Evolutionary conservation across 2,888 invertebrate genomes (phyloP), one percentile per base, ranked within the genome.

Genomic region (Cosmopolites sordidus): DNA sequence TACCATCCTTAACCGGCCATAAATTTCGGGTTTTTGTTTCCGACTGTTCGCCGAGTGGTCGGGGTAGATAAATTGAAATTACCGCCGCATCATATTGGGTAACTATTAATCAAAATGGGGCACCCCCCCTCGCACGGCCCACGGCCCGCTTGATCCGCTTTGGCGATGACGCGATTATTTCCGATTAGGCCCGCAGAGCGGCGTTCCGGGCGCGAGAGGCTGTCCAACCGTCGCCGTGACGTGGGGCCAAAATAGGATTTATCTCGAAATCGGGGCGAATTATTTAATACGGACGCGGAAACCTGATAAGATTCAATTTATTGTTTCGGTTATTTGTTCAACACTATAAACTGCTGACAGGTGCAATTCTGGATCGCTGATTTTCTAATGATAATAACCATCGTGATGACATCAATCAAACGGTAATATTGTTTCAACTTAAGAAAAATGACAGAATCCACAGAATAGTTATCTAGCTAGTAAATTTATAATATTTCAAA

Each of bases 11-110:
- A 56, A 56, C 56, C 45, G 56, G 48, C 51, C 51, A 42, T 56
- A 56, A 56, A 56, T 56, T 33, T 52, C 39, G 51, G 56, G 51
- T 56, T 56, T 56, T 56, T 56, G 56, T 56, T 56, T 51, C 56
- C 56, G 51, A 45, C 33, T 11, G 33, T n/a, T 33, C 40, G 16
- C 49, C 52, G 56, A 50, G 44, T 55, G 56, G 49, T 53, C 49
- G 43, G 56, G 52, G 56, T 53, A 53, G 53, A 56, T 53, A 56
- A 56, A 53, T 58, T 58, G 54, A 54, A 54, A 54, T 51, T 53
- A 54, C 48, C 60, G 50, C 56, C 58, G 61, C 66, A 64, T 66
- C 67, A 67, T 69, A 68, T 69, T 68, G 69, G 68, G 67, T 64
- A 61, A 64, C 65, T 61, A 68, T 69, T 68, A 68, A 69, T 69